Percentiles rank a stretch among this genome's conserved stretches.
These are phyloP conservation scores for Geococcyx californianus DNA, from an alignment of 2,113 vertebrate species.

Conservation along the genomic window DNA sequence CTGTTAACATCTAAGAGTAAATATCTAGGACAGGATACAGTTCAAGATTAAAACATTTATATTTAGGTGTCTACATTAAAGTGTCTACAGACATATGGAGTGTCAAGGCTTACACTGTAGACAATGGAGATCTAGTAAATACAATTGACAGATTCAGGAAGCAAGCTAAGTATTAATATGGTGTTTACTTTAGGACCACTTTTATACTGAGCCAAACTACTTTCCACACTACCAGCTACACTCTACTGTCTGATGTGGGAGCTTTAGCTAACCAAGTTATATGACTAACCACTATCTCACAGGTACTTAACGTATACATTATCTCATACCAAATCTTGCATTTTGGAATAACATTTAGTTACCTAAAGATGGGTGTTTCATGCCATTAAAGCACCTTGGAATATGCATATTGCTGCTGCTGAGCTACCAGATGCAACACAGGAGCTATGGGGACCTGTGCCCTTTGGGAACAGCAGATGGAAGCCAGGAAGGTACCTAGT, in stretches of 20 bases:
- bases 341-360: background rate
- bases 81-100: background rate
- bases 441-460: background rate
- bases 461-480: background rate
- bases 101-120: background rate
- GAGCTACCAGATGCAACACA: background rate
- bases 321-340: background rate
- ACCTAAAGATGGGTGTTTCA: background rate
- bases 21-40: background rate
- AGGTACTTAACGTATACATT: background rate
- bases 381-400: background rate
- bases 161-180: background rate
- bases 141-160: background rate
- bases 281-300: background rate
- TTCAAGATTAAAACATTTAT: background rate
- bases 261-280: background rate
- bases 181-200: background rate
- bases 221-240: background rate
- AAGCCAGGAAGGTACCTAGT: background rate
- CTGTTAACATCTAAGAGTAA: conserved; percentile 1
- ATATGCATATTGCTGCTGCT: background rate
- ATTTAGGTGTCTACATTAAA: background rate
- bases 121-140: background rate
- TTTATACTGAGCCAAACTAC: background rate
- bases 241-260: background rate